These are phyloP conservation scores for Drosophila eohydei DNA, from an alignment of 2,888 invertebrate genomes.

Conservation along the genomic window DNA sequence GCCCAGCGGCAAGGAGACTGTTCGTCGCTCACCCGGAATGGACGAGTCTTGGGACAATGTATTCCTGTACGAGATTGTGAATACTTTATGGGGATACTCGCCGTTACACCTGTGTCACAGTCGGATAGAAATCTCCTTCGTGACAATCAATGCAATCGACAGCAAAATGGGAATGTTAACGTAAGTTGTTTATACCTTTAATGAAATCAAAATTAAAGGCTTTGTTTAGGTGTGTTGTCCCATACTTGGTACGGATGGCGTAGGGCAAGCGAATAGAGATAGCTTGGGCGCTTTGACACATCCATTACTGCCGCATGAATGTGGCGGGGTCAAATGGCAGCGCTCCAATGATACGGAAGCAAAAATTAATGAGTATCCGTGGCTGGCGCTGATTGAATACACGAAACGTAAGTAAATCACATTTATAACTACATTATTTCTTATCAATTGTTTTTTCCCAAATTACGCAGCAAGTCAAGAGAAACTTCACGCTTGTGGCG, in stretches of 20 bases:
- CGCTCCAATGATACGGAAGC: constrained; percentile 50
- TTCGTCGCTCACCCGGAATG: constrained; percentile 23
- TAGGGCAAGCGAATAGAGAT: constrained; percentile 10
- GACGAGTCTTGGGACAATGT: constrained; percentile 35
- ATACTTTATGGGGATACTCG: constrained; percentile 59
- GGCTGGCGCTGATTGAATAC: constrained; percentile 67
- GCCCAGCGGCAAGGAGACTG: constrained; percentile 47
- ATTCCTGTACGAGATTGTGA: constrained; percentile 51
- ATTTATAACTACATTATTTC: constrained; percentile 7
- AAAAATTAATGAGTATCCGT: constrained; percentile 64
- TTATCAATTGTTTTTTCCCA: constrained; percentile 33
- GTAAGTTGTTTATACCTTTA: constrained; percentile 27
- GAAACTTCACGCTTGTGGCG: constrained; percentile 70
- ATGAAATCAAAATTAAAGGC: not conserved
- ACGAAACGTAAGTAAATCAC: constrained; percentile 46
- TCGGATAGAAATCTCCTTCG: constrained; percentile 49
- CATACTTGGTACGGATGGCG: not conserved
- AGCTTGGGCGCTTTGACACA: constrained; percentile 33
- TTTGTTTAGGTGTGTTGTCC: constrained; percentile 66
- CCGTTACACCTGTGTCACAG: constrained; percentile 16
- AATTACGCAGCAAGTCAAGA: constrained; percentile 44
- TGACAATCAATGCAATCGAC: constrained; percentile 56
- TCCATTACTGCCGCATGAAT: constrained; percentile 54
- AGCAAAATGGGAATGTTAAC: constrained; percentile 27
- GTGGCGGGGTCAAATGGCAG: constrained; percentile 56